Percentiles rank a stretch among this genome's conserved stretches.
phyloP scores from a whole-genome alignment of 2,797 vertebrate species.

The Apodemus agrarius region DNA sequence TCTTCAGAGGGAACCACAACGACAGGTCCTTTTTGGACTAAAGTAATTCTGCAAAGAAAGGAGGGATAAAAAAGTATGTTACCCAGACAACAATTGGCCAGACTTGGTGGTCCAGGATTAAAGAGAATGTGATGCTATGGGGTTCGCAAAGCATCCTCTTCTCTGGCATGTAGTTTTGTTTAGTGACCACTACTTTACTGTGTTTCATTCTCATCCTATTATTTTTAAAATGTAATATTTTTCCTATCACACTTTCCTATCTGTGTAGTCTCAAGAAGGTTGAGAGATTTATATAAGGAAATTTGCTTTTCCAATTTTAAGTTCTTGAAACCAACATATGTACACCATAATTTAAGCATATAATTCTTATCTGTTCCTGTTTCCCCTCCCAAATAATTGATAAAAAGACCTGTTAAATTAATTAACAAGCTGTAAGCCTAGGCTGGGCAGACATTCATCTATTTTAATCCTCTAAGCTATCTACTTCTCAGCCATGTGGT shows the following conservation, averaged over 20 bases:
- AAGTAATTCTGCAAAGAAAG: background rate
- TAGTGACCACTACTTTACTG: background rate
- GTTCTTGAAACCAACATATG: background rate
- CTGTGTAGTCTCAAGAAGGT: background rate
- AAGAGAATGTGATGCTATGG: background rate
- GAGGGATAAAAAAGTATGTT: background rate
- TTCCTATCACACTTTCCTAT: background rate
- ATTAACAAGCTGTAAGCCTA: no score
- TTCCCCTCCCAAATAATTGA: no score
- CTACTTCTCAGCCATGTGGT: no score
- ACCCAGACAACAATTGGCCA: background rate
- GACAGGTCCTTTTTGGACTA: background rate
- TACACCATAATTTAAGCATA: background rate
- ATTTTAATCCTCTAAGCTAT: no score
- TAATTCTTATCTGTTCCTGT: no score
- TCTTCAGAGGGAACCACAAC: background rate
- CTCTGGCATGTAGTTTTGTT: background rate
- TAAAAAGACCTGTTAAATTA: no score
- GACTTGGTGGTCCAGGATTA: background rate
- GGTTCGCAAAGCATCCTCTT: background rate
- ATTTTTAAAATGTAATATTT: background rate
- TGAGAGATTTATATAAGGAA: background rate
- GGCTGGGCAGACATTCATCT: no score
- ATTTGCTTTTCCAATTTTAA: background rate
- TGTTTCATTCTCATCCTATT: background rate